These are phyloP conservation scores for Syngnathus scovelli DNA, from an alignment of 2,113 vertebrate species.

Conservation along the genomic window DNA sequence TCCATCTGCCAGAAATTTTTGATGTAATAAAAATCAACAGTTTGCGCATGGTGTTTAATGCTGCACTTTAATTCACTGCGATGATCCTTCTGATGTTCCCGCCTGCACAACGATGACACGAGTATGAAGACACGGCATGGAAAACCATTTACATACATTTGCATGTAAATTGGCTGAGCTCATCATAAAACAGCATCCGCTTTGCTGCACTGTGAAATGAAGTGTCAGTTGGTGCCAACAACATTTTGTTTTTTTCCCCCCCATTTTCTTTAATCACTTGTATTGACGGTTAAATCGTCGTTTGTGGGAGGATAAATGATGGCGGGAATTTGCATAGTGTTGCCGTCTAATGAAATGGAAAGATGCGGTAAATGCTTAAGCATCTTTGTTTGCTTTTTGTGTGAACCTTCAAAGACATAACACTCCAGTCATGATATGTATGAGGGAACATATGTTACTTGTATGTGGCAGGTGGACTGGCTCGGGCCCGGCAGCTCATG, in stretches of 20 bases:
- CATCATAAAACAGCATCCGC: conserved; percentile 20
- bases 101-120: conserved; percentile 23
- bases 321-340: background rate
- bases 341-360: background rate
- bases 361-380: background rate
- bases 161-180: conserved; percentile 48
- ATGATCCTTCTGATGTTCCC: background rate
- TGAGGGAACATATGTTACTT: conserved; percentile 75
- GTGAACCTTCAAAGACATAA: background rate
- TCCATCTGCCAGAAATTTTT: conserved; percentile 76
- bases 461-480: conserved; percentile 85
- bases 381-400: background rate
- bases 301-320: background rate
- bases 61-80: too few relatives aligned
- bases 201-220: conserved; percentile 28
- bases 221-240: conserved; percentile 16
- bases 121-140: conserved; percentile 16
- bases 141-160: conserved; percentile 54
- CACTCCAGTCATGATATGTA: conserved; percentile 10
- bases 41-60: too few relatives aligned
- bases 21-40: too few relatives aligned
- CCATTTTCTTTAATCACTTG: background rate
- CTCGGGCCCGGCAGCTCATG: conserved; percentile 85
- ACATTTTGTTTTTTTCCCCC: background rate
- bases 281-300: conserved; percentile 16